These are phyloP conservation scores for Electrophaes corylata DNA, from an alignment of 2,888 invertebrate species.

Conservation along the genomic window DNA sequence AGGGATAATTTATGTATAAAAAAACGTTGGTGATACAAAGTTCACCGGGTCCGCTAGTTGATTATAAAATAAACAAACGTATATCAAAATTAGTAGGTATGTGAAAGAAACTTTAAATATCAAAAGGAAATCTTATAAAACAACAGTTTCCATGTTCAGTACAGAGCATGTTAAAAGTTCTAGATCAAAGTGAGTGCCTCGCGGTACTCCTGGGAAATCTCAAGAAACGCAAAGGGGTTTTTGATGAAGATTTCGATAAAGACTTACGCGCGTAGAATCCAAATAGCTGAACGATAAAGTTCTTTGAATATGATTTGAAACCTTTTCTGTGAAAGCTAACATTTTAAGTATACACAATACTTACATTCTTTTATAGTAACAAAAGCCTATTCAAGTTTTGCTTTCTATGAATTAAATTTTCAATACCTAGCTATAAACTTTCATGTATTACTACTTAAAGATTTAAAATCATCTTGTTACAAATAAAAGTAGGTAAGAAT, in stretches of 20 bases:
- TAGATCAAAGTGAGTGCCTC: slow-evolving; percentile 34
- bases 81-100: background rate
- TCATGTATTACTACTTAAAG: background rate
- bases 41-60: too few species aligned
- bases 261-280: slow-evolving; percentile 43
- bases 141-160: background rate
- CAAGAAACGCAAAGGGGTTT: slow-evolving; percentile 40
- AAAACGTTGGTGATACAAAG: too few species aligned
- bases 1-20: too few species aligned
- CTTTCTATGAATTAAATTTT: background rate
- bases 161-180: slow-evolving; percentile 27
- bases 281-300: slow-evolving; percentile 27
- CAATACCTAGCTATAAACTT: too few species aligned
- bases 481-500: background rate
- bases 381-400: too few species aligned
- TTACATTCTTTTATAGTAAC: too few species aligned
- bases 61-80: background rate
- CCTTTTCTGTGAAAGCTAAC: background rate
- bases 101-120: background rate
- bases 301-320: slow-evolving; percentile 9
- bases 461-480: background rate
- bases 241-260: slow-evolving; percentile 40
- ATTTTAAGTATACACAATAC: too few species aligned
- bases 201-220: slow-evolving; percentile 49
- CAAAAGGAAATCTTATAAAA: background rate